Percentiles rank a stretch among this genome's conserved stretches.
Evolutionary conservation across 1,140 invertebrate species (phyloP).

Genomic region (Rhizoglyphus robini): DNA sequence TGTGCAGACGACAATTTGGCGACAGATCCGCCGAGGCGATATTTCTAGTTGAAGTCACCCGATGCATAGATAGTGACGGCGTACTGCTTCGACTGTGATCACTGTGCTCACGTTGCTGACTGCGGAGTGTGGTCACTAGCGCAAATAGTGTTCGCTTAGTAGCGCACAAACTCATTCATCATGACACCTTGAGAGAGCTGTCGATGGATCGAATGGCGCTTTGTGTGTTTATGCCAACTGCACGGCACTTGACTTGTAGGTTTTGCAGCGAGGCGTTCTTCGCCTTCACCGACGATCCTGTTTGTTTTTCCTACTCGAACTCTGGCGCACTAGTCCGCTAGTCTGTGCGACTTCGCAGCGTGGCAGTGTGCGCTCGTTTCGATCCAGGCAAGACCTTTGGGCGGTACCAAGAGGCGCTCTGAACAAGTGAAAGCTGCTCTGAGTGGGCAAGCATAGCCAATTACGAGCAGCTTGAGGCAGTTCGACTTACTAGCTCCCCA

Average conservation of each 20-base stretch:
- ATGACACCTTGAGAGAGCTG: constrained; percentile 12
- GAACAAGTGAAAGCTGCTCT: not conserved
- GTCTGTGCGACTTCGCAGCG: too few species aligned
- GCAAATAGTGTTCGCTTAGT: too few species aligned
- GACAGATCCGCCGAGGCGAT: too few species aligned
- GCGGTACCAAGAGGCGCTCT: not conserved
- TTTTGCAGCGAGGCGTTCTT: not conserved
- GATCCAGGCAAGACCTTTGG: not conserved
- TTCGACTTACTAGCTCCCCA: too few species aligned
- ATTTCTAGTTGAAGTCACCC: too few species aligned
- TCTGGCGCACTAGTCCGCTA: too few species aligned
- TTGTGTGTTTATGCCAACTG: not conserved
- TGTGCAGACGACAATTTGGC: too few species aligned
- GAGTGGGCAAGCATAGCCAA: constrained; percentile 12
- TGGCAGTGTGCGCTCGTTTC: not conserved
- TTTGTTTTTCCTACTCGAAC: not conserved
- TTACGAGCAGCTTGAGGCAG: constrained; percentile 1
- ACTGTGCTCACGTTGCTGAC: too few species aligned
- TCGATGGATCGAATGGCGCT: not conserved
- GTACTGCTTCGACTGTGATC: too few species aligned
- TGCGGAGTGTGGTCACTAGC: too few species aligned
- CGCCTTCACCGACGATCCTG: not conserved
- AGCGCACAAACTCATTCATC: constrained; percentile 2
- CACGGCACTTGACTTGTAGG: not conserved
- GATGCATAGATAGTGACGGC: too few species aligned